Evolutionary conservation across 2,113 vertebrate genomes (phyloP), one percentile per base, ranked within the genome.

Genomic region (Solea solea): DNA sequence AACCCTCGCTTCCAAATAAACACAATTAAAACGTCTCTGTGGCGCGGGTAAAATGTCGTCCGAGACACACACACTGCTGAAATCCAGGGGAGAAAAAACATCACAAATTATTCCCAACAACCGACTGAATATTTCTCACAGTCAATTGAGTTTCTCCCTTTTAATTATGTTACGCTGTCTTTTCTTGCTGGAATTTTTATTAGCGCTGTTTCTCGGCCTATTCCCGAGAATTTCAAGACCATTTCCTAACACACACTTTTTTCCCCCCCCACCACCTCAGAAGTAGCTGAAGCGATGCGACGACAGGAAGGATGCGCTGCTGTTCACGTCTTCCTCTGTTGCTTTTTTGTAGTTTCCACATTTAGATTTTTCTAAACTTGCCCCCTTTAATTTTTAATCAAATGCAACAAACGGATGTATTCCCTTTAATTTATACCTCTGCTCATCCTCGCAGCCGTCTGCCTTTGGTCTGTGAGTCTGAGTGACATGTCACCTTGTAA

Each of bases 401-500:
- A 77, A 64, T 45, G 81, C 63, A 72, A 76, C 69, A 82, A 84
- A 83, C 73, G 72, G 55, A 76, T 63, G 68, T 66, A 78, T 82
- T 86, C 64, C 70, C 52, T 83, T 82, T 74, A 79, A 81, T 80
- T 85, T 75, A 68, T 49, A 51, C 78, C 60, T 15, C 62, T 51
- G 72, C 61, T 67, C 74, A 74, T 76, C 54, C 40, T 48, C 2
- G 48, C 69, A 16, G 63, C 49, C 77, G 53, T 46, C 44, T 77
- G 82, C 74, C 76, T 85, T 84, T 84, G 83, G 83, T 87, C 59
- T 64, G 50, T 72, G 70, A 83, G 72, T 73, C 74, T 80, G 72
- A 71, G 78, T 86, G 77, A 89, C 80, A 50, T 86, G 88, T 88
- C 84, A 90, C 85, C 88, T 88, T 89, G 88, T 89, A 83, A 89